These are phyloP conservation scores for Cerastis leucographa DNA, from an alignment of 2,888 invertebrate genomes.

Conservation along the genomic window DNA sequence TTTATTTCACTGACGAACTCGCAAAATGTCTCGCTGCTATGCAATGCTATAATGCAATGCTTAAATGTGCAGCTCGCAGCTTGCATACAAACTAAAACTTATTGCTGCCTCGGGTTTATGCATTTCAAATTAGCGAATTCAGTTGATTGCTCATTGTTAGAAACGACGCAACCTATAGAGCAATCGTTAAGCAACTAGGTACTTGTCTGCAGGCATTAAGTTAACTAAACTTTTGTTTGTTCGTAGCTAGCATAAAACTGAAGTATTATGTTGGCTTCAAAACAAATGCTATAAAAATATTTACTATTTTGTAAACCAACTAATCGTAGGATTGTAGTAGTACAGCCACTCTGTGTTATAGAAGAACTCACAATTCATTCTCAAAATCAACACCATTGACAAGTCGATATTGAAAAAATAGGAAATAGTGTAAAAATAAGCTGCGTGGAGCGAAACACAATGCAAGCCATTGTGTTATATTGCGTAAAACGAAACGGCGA, in stretches of 20 bases:
- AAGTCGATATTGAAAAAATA: constrained; percentile 77
- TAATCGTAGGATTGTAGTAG: too few species aligned
- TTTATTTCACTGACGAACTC: constrained; percentile 29
- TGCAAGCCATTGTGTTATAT: constrained; percentile 77
- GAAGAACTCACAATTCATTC: constrained; percentile 86
- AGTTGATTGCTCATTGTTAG: constrained; percentile 39
- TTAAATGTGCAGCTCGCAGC: neutral
- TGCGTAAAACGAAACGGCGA: constrained; percentile 71
- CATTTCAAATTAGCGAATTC: constrained; percentile 21
- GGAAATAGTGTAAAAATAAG: constrained; percentile 81
- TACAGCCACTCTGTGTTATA: constrained; percentile 70
- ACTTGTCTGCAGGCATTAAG: neutral
- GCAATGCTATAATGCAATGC: neutral
- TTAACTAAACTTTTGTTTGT: constrained; percentile 16
- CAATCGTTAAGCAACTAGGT: neutral
- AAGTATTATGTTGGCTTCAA: neutral
- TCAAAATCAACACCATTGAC: constrained; percentile 84
- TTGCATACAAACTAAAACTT: neutral
- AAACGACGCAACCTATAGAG: neutral
- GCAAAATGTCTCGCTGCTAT: constrained; percentile 1
- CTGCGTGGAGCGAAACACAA: constrained; percentile 76
- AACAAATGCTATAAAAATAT: constrained; percentile 34
- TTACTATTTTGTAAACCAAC: constrained; percentile 41
- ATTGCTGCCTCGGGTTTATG: constrained; percentile 10
- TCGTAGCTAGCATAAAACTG: constrained; percentile 3